Evolutionary conservation across 2,888 invertebrate species (phyloP).

Genomic region (Leucophora obtusa): DNA sequence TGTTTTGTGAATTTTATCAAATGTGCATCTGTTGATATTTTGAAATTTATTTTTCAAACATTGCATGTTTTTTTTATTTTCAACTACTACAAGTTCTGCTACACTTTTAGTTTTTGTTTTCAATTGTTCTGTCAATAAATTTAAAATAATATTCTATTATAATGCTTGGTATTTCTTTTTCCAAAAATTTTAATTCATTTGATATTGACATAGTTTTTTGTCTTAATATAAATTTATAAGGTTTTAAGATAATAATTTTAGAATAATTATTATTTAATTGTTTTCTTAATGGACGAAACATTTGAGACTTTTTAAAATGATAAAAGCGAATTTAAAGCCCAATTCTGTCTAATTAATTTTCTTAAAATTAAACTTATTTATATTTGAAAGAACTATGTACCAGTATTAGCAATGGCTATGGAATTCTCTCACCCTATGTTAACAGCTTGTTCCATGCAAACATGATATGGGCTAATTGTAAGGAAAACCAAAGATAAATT

Average conservation of each 20-base stretch:
- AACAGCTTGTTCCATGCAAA: too few relatives aligned
- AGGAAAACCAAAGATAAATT: too few relatives aligned
- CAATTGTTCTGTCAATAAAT: constrained; percentile 54
- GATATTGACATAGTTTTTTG: constrained; percentile 53
- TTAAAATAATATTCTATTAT: constrained; percentile 41
- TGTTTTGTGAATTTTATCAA: not conserved
- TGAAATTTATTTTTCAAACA: constrained; percentile 8
- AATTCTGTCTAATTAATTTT: too few relatives aligned
- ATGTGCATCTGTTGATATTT: constrained; percentile 42
- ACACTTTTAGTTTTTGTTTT: constrained; percentile 29
- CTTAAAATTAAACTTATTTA: too few relatives aligned
- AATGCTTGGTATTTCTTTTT: not conserved
- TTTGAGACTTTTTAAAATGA: too few relatives aligned
- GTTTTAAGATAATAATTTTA: constrained; percentile 1
- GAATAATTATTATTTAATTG: too few relatives aligned
- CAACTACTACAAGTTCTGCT: constrained; percentile 1
- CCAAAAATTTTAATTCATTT: constrained; percentile 48
- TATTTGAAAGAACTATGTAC: too few relatives aligned
- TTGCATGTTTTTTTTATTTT: constrained; percentile 12
- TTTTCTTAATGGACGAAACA: too few relatives aligned
- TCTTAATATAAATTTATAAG: constrained; percentile 24
- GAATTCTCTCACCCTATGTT: too few relatives aligned
- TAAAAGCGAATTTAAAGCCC: too few relatives aligned
- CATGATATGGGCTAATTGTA: too few relatives aligned
- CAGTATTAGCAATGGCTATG: too few relatives aligned